Conservation (phyloP, 2,888 invertebrate species). For the Melitaea athalia region DNA sequence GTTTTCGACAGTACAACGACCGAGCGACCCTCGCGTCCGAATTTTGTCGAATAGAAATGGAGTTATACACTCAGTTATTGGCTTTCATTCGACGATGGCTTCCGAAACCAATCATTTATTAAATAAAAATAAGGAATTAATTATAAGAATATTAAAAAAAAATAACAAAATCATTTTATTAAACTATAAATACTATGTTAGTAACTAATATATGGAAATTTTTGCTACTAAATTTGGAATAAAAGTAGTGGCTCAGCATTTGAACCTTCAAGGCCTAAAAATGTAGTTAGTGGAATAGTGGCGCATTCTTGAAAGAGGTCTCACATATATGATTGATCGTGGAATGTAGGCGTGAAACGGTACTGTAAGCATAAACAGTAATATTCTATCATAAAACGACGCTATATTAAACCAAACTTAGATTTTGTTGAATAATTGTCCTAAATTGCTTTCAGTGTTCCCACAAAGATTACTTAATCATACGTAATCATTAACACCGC, state of each 20-base stretch:
- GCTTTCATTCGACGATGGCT: slow-evolving; percentile 34
- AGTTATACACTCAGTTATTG: slow-evolving; percentile 33
- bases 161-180: too few relatives aligned
- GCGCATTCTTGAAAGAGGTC: slow-evolving; percentile 36
- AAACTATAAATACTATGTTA: too few relatives aligned
- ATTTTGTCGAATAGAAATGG: slow-evolving; percentile 42
- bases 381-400: slow-evolving; percentile 13
- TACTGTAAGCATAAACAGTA: slow-evolving; percentile 27
- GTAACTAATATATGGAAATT: too few relatives aligned
- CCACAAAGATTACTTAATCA: background rate
- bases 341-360: slow-evolving; percentile 41
- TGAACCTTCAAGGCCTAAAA: slow-evolving; percentile 26
- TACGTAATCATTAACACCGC: background rate
- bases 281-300: slow-evolving; percentile 33
- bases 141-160: background rate
- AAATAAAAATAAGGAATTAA: slow-evolving; percentile 7
- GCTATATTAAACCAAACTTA: slow-evolving; percentile 3
- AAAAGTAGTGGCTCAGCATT: slow-evolving; percentile 21
- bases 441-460: background rate
- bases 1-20: slow-evolving; percentile 42
- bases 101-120: slow-evolving; percentile 24
- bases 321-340: slow-evolving; percentile 39
- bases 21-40: slow-evolving; percentile 44
- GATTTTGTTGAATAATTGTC: background rate
- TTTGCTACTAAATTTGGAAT: slow-evolving; percentile 13